These are phyloP conservation scores for Macquaria australasica DNA, from an alignment of 2,113 vertebrate species.

Conservation along the genomic window DNA sequence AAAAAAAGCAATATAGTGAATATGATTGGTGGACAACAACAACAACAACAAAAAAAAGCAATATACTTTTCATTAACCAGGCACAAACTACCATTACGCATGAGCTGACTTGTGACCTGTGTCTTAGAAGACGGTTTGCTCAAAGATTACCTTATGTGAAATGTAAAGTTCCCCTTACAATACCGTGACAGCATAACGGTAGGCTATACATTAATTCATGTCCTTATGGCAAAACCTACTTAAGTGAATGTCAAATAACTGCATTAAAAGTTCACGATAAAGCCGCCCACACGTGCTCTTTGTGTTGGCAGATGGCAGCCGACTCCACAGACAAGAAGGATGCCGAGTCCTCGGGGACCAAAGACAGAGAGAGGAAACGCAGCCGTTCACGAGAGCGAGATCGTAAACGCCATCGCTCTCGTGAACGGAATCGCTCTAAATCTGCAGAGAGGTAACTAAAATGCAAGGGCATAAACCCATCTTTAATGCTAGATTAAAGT, in stretches of 20 bases:
- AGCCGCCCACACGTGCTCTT: neutral
- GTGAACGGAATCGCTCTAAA: constrained; percentile 93
- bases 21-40: neutral
- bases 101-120: neutral
- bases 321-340: constrained; percentile 93
- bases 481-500: neutral
- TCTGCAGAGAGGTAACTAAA: constrained; percentile 89
- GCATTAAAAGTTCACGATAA: neutral
- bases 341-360: constrained; percentile 85
- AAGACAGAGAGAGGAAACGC: constrained; percentile 91
- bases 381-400: constrained; percentile 92
- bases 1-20: neutral
- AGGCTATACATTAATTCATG: neutral
- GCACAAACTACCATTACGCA: too few relatives aligned
- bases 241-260: neutral
- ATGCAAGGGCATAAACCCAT: neutral
- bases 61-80: neutral
- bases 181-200: neutral
- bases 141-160: neutral
- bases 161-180: neutral
- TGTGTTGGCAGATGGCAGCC: constrained; percentile 90
- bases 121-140: neutral
- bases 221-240: neutral
- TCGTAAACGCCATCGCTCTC: constrained; percentile 91
- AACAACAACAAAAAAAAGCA: too few relatives aligned